Evolutionary conservation across 1,140 invertebrate genomes (phyloP), one percentile per base, ranked within the genome.

Genomic region (Anthonomus grandis): DNA sequence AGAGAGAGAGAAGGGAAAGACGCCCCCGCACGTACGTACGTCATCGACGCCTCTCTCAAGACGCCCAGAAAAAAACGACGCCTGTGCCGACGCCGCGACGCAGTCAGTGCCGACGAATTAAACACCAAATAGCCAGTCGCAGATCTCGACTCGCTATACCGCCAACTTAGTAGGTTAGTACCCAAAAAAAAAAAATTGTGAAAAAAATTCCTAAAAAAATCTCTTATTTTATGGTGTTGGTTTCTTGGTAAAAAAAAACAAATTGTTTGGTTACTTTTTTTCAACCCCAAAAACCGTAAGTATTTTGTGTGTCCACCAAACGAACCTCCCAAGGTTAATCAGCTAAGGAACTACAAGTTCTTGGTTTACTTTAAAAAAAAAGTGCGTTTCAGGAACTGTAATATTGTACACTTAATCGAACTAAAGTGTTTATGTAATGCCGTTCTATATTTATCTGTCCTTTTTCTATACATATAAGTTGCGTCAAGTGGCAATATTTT

Each of bases 111-210:
- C 67, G 65, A 63, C 64, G 64, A 64, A 48, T n/a, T n/a, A n/a
- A n/a, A n/a, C n/a, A n/a, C n/a, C n/a, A n/a, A n/a, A n/a, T n/a
- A n/a, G n/a, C n/a, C 63, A 69, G 65, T 69, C 67, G 67, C 62
- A 60, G 63, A 64, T 60, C 59, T 61, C 67, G 67, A 69, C 67
- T 69, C 67, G 63, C 48, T 67, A 57, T 59, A 57, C 54, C 59
- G 54, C 63, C 62, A 67, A 66, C 67, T 69, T 58, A 58, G 56
- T 58, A 66, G 67, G 67, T 69, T 57, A 67, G 67, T 69, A 69
- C 51, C 23, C 18, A 57, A 52, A 57, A 51, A 39, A 51, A 48
- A 49, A 41, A 49, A 49, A 50, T n/a, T 42, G 37, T 27, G 53
- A 39, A 3, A 34, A 19, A 18, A 15, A 3, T 25, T 44, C 6